Evolutionary conservation across 1,140 invertebrate species (phyloP).

Genomic region (Sinonovacula constricta): DNA sequence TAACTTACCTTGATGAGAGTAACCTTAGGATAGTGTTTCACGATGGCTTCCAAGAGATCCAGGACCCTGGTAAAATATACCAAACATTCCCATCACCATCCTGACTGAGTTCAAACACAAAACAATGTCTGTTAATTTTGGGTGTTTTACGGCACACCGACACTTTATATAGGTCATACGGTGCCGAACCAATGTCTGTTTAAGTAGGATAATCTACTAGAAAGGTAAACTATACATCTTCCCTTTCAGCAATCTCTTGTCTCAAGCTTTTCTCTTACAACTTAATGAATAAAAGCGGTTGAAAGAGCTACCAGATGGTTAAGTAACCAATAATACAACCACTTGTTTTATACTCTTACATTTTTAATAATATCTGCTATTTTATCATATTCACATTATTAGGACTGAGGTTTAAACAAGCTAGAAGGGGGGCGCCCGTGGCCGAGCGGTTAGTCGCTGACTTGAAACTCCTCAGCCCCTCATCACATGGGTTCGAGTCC

Average conservation of each 20-base stretch:
- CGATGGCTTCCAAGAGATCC: slow-evolving; percentile 26
- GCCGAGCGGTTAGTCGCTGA: too few species aligned
- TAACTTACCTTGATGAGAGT: not conserved
- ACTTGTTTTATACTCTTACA: not conserved
- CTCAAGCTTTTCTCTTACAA: too few species aligned
- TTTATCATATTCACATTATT: not conserved
- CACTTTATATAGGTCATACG: too few species aligned
- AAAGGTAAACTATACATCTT: not conserved
- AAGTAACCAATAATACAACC: not conserved
- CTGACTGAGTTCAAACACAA: too few species aligned
- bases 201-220: not conserved
- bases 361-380: not conserved
- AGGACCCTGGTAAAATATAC: slow-evolving; percentile 27
- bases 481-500: too few species aligned
- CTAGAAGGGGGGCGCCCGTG: too few species aligned
- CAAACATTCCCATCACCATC: too few species aligned
- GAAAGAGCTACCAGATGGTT: too few species aligned
- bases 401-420: not conserved
- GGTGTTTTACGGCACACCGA: too few species aligned
- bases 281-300: too few species aligned
- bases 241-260: too few species aligned
- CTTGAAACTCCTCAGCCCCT: too few species aligned
- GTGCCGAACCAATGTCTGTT: not conserved
- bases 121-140: not conserved
- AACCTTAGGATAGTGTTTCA: slow-evolving; percentile 1